phyloP scores from a whole-genome alignment of 2,113 vertebrate species.

The Origma solitaria region DNA sequence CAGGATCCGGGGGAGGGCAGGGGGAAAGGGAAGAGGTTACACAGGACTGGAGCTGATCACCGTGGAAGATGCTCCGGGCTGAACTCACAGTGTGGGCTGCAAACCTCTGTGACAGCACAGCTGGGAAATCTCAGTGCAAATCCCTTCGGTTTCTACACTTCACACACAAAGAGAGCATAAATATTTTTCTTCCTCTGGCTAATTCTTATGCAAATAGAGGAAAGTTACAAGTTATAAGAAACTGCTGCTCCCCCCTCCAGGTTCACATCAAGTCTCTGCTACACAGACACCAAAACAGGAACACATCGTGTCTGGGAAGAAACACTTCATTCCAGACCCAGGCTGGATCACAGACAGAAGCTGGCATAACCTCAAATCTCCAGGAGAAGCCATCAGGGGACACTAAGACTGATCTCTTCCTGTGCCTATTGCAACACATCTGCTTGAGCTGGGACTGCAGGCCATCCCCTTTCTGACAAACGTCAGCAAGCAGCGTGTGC shows the following conservation, averaged over 20 bases:
- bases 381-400: constrained; percentile 30
- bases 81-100: neutral
- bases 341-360: neutral
- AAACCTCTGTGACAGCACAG: neutral
- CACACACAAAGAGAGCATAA: neutral
- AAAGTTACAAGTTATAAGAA: neutral
- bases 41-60: neutral
- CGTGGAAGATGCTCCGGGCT: neutral
- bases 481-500: neutral
- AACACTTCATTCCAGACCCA: neutral
- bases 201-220: neutral
- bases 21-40: neutral
- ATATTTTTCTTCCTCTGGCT: neutral
- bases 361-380: neutral
- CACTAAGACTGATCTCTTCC: neutral
- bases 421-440: constrained; percentile 43
- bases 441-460: neutral
- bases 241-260: neutral
- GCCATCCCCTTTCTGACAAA: neutral
- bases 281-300: neutral
- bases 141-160: neutral
- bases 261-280: neutral
- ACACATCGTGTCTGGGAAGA: neutral
- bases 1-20: neutral
- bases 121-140: neutral